Conservation (phyloP, 1,140 invertebrate genomes). For the Zaprionus camerounensis region DNA sequence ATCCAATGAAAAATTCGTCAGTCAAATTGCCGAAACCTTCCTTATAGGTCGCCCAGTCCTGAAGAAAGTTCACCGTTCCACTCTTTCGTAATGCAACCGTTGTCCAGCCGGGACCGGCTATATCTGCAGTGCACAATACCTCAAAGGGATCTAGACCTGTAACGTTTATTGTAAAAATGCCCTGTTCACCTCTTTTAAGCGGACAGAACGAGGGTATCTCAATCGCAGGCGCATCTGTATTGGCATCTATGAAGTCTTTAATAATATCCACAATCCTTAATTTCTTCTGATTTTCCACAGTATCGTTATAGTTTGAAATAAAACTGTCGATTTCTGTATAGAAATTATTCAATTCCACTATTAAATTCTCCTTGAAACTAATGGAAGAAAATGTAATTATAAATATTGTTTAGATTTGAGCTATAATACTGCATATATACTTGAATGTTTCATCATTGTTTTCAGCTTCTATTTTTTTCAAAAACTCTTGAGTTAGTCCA, state of each 20-base stretch:
- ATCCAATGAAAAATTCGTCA: slow-evolving; percentile 22
- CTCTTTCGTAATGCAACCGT: background rate
- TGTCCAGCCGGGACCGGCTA: slow-evolving; percentile 17
- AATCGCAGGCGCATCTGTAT: background rate
- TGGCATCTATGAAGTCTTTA: background rate
- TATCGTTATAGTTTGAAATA: background rate
- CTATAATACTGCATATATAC: background rate
- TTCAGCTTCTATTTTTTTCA: background rate
- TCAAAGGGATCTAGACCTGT: background rate
- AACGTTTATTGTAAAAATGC: slow-evolving; percentile 4
- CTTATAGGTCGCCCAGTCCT: slow-evolving; percentile 20
- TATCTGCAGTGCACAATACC: slow-evolving; percentile 1
- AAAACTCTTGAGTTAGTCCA: background rate
- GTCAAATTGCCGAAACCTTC: slow-evolving; percentile 19
- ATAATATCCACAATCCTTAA: background rate
- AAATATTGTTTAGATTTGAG: background rate
- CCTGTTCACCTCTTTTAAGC: background rate
- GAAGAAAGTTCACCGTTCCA: slow-evolving; percentile 5
- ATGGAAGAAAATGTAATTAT: background rate
- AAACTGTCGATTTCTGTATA: background rate
- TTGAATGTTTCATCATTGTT: background rate
- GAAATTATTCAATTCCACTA: background rate
- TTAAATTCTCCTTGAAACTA: background rate
- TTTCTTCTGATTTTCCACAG: background rate
- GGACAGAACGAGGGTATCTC: background rate